Evolutionary conservation across 2,888 invertebrate genomes (phyloP).

Genomic region (Nipponacmea schrenckii): DNA sequence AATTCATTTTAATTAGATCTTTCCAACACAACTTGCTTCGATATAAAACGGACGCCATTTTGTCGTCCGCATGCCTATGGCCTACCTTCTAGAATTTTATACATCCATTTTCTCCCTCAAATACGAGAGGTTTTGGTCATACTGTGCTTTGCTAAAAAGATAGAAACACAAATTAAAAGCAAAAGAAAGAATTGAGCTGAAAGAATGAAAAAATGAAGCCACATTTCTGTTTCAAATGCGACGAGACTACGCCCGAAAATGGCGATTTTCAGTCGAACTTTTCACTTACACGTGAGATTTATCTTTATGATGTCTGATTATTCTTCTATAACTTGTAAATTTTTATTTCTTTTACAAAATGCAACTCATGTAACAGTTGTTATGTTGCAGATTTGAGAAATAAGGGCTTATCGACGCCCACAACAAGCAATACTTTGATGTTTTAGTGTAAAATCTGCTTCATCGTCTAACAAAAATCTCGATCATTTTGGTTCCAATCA

Average conservation of each 20-base stretch:
- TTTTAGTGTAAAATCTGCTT: too few species aligned
- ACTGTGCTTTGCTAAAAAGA: slow-evolving; percentile 7
- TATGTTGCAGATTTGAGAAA: too few species aligned
- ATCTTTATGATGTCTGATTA: too few species aligned
- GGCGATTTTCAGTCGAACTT: too few species aligned
- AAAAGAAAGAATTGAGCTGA: not conserved
- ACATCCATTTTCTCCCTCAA: not conserved
- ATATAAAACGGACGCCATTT: slow-evolving; percentile 7
- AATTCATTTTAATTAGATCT: too few species aligned
- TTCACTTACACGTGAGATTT: too few species aligned
- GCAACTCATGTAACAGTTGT: too few species aligned
- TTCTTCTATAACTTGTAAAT: too few species aligned
- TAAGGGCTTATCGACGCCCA: not conserved
- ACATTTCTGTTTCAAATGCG: too few species aligned
- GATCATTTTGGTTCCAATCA: not conserved
- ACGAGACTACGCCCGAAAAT: too few species aligned
- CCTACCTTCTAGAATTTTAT: slow-evolving; percentile 1
- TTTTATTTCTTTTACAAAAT: too few species aligned
- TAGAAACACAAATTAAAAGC: not conserved
- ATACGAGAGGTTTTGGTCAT: not conserved
- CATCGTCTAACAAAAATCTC: not conserved
- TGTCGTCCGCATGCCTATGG: slow-evolving; percentile 1
- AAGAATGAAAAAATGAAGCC: not conserved
- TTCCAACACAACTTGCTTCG: not conserved
- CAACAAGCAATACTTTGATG: too few species aligned